Evolutionary conservation across 2,113 vertebrate species (phyloP), one percentile per base, ranked within the genome.

Genomic region (Malurus melanocephalus): DNA sequence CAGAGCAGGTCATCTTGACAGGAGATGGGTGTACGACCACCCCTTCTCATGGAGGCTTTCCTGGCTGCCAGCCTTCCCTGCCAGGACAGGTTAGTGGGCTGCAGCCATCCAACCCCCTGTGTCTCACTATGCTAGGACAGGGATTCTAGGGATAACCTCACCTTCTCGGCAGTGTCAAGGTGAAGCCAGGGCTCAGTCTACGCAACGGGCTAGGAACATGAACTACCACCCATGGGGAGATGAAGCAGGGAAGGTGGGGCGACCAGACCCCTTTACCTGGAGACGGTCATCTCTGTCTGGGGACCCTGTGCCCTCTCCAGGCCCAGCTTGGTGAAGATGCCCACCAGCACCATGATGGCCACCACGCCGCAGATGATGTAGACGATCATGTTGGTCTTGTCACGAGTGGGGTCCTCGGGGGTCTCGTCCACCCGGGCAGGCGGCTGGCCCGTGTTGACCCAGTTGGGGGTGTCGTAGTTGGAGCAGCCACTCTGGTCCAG

Each of bases 321-420:
- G 45, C 98, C 98, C 73, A 99, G 94, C 87, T 98, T 99, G 94
- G 98, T 98, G 96, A 99, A 98, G 96, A 99, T 99, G 71, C 98
- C 98, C 75, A 98, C 97, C 93, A 99, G 96, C 55, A 99, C 98
- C 98, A 99, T 98, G 94, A 99, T 97, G 95, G 98, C 98, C 94
- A 98, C 98, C 94, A 98, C 98, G 7, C 98, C 98, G 43, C 98
- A 99, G 96, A 99, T 99, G 95, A 99, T 98, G 92, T 99, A 99
- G n/a, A 98, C 98, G 87, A 99, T 98, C 98, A 99, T 98, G 95
- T 99, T 98, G 90, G 98, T 99, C 84, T 97, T 98, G 93, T 99
- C 98, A 4, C 97, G 97, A 90, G 98, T 96, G 8, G 98, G 98
- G 71, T 98, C 97, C 89, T 98, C 95, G 1, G 97, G 97, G 75